A percentile compares a stretch with the other conserved stretches of the same genome.
phyloP scores from a whole-genome alignment of 2,888 invertebrate genomes.

The Globia sparganii region DNA sequence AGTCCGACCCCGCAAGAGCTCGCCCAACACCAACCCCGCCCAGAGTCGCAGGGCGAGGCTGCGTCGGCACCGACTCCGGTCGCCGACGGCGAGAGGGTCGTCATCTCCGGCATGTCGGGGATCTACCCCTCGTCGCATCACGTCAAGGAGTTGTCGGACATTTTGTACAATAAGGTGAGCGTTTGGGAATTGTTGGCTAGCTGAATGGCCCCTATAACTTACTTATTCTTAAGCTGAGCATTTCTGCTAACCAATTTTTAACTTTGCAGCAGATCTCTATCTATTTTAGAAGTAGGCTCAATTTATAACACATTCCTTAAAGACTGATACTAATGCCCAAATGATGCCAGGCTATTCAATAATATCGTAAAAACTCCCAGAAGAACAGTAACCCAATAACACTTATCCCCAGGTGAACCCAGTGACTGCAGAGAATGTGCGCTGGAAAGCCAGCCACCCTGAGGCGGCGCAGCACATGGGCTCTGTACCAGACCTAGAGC shows the following conservation, averaged over 20 bases:
- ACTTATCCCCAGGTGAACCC: constrained; percentile 86
- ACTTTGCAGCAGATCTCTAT: neutral
- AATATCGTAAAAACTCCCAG: neutral
- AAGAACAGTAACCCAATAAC: neutral
- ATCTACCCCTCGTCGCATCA: constrained; percentile 69
- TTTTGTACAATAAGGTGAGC: constrained; percentile 66
- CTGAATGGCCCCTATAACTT: neutral
- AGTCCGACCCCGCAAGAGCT: constrained; percentile 59
- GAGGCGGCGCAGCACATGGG: constrained; percentile 91
- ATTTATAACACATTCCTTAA: neutral
- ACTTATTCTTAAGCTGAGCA: neutral
- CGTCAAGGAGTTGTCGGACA: constrained; percentile 61
- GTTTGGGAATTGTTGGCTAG: neutral
- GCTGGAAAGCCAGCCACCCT: constrained; percentile 77
- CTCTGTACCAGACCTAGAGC: constrained; percentile 90
- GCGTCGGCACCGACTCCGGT: constrained; percentile 3
- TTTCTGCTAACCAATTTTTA: neutral
- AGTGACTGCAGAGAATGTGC: constrained; percentile 90
- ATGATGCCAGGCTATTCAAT: neutral
- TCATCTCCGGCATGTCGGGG: constrained; percentile 73
- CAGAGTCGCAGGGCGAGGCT: neutral
- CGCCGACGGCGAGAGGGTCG: constrained; percentile 45
- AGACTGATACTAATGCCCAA: neutral
- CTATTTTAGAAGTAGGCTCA: neutral
- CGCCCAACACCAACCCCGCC: neutral